A percentile compares a stretch with the other conserved stretches of the same genome.
These are phyloP conservation scores for Gavia stellata DNA, from an alignment of 2,113 vertebrate genomes.

Conservation along the genomic window DNA sequence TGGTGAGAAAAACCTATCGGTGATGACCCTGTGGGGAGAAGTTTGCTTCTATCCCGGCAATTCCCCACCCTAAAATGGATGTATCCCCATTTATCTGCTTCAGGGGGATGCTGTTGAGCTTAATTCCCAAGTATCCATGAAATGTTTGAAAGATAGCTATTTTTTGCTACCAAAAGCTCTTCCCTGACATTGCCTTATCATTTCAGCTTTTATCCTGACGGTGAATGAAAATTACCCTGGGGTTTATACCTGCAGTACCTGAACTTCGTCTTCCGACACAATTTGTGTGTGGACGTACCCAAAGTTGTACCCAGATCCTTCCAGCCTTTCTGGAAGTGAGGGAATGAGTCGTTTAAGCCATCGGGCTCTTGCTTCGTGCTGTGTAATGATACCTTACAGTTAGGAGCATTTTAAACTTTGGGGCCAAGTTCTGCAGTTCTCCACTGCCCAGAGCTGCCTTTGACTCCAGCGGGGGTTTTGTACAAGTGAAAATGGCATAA, in stretches of 20 bases:
- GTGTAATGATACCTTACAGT: neutral
- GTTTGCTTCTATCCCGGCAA: neutral
- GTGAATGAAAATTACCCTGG: neutral
- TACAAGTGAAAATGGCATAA: neutral
- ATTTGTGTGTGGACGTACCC: neutral
- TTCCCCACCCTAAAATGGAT: neutral
- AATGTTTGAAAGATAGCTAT: neutral
- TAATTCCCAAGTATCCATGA: neutral
- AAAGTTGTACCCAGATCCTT: neutral
- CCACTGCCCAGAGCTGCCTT: neutral
- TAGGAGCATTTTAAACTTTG: neutral
- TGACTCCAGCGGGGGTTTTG: neutral
- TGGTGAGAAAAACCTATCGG: neutral
- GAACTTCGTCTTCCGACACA: neutral
- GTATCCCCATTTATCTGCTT: neutral
- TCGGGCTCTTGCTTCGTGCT: neutral
- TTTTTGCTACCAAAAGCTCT: neutral
- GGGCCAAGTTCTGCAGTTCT: neutral
- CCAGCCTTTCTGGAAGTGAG: neutral
- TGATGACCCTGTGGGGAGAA: neutral
- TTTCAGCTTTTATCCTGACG: neutral
- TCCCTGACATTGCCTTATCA: neutral
- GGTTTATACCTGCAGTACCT: neutral
- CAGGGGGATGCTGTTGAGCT: neutral
- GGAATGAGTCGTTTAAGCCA: neutral